Evolutionary conservation across 2,888 invertebrate genomes (phyloP).

Genomic region (Diadegma fenestrale): DNA sequence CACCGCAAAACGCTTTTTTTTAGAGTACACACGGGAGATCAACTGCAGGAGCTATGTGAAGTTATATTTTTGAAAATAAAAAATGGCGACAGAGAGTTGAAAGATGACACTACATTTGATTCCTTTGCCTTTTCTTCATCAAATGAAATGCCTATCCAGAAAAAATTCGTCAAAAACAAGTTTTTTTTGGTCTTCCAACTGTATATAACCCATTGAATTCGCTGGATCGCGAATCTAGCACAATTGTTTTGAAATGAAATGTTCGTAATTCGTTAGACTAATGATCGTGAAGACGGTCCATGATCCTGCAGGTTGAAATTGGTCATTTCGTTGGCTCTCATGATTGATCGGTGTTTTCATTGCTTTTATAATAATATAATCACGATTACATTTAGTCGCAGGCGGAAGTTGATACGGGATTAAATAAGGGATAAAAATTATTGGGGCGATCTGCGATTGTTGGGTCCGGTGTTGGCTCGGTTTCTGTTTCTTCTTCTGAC

Average conservation of each 20-base stretch:
- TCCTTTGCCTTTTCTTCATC: too few relatives aligned
- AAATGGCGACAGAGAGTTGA: too few relatives aligned
- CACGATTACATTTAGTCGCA: neutral
- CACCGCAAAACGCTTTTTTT: too few relatives aligned
- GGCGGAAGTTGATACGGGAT: neutral
- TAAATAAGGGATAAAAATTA: slow-evolving; percentile 57
- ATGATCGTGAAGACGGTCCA: neutral
- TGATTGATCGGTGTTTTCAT: neutral
- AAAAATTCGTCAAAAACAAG: too few relatives aligned
- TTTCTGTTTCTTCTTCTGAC: slow-evolving; percentile 79
- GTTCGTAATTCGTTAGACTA: neutral
- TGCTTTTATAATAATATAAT: neutral
- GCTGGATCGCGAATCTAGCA: neutral
- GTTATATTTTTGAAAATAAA: too few relatives aligned
- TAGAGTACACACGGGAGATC: too few relatives aligned
- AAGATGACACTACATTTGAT: too few relatives aligned
- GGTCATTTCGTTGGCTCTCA: neutral
- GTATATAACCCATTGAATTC: too few relatives aligned
- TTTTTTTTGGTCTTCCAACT: too few relatives aligned
- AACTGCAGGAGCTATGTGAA: too few relatives aligned
- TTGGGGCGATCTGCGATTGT: slow-evolving; percentile 76
- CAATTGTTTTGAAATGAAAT: neutral
- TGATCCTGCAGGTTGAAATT: neutral
- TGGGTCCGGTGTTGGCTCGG: slow-evolving; percentile 76
- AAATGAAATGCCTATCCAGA: too few relatives aligned